phyloP scores from a whole-genome alignment of 2,797 vertebrate species.

The Syngnathus rostellatus region DNA sequence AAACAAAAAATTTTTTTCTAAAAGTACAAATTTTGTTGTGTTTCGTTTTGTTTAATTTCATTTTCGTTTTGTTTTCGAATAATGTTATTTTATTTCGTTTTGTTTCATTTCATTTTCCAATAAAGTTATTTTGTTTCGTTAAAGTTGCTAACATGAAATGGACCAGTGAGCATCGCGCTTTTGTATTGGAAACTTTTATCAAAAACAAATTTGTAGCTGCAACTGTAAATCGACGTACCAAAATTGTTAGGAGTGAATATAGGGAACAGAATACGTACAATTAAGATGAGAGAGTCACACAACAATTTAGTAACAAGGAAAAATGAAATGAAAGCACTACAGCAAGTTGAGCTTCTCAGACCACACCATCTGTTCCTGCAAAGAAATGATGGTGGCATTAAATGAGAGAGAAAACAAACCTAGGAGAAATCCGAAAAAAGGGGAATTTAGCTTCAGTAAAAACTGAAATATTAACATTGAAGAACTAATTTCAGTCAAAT shows the following conservation, averaged over 20 bases:
- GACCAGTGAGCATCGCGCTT: no score
- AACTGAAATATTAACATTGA: not conserved
- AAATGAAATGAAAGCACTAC: constrained; percentile 17
- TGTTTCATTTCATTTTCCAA: no score
- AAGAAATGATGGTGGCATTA: not conserved
- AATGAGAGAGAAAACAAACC: constrained; percentile 2
- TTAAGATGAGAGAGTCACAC: not conserved
- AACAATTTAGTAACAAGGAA: not conserved
- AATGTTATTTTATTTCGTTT: no score
- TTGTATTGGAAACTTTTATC: no score
- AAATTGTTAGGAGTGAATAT: not conserved
- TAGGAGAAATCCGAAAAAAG: not conserved
- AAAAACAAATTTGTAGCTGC: no score
- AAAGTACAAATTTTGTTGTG: no score
- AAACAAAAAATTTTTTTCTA: no score
- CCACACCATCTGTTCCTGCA: constrained; percentile 24
- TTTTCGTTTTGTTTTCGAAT: no score
- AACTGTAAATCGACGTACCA: not conserved
- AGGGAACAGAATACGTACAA: not conserved
- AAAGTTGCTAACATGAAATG: no score
- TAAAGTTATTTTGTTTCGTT: no score
- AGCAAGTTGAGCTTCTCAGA: constrained; percentile 13
- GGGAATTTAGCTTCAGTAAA: not conserved
- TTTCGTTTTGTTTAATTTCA: no score
- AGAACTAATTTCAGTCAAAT: not conserved